Base-by-base conservation (phyloP, 2,113 vertebrate species). In the Trochalopteron elliotii region DNA sequence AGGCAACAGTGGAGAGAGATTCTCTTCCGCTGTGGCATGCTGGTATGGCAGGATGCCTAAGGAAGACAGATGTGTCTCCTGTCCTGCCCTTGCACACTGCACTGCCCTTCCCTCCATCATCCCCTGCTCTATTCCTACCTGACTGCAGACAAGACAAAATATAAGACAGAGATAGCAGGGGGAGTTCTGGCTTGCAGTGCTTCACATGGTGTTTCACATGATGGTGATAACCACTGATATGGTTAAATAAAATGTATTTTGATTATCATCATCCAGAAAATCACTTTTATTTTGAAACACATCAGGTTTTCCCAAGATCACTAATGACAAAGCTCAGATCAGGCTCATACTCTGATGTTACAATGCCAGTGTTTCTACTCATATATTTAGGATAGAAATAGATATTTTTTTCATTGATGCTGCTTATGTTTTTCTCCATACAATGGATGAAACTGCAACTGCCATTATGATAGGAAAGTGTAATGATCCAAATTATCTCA, bases 401-500 rank as follows among this genome's bases (percentile, higher is more conserved):
- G 40, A 4, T 15, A 15, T 50, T 50, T 55, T 61, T 82, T 56
- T 81, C 40, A 47, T 33, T 56, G 40, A 81, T 9, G 18, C 28
- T 55, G 60, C 37, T 69, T 85, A 69, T 55, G 31, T 59, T 95
- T 91, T 92, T 24, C 53, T 70, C 19, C 31, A 63, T 53, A 60
- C 31, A 69, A 89, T 30, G 45, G 88, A 71, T 57, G 40, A 68
- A 93, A 80, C 40, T 47, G 75, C 59, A 63, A 87, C 39, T 72
- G 45, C 40, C 72, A 72, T 50, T 89, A 84, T 0, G 10, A 89
- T 25, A 87, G 57, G 65, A 45, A 92, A 93, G 65, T 82, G 80
- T 65, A 94, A 90, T 69, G 80, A 93, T 87, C 86, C 72, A 40
- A 90, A 69, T 93, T 55, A 89, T 63, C 83, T 70, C 55, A 57